These are phyloP conservation scores for Thunnus maccoyii DNA, from an alignment of 2,113 vertebrate genomes.

Conservation along the genomic window DNA sequence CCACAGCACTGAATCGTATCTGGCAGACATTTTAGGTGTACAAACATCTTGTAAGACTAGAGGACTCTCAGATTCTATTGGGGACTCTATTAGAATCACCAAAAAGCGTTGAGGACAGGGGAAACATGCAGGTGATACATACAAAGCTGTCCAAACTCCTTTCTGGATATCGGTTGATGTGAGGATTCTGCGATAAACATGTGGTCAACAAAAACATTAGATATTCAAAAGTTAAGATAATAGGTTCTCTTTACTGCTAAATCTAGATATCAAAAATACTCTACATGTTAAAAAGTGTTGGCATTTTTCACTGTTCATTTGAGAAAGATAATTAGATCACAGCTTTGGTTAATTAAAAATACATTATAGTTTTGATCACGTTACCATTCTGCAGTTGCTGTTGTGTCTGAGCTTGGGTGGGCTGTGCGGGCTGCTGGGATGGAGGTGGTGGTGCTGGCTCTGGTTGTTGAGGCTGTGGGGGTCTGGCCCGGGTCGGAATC, in stretches of 20 bases:
- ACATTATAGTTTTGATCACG: not conserved
- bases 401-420: constrained; percentile 83
- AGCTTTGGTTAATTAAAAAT: not conserved
- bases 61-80: constrained; percentile 44
- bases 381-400: constrained; percentile 96
- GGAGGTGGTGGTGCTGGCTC: constrained; percentile 89
- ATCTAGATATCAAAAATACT: not conserved
- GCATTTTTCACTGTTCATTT: not conserved
- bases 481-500: constrained; percentile 91
- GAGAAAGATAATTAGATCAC: not conserved
- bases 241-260: not conserved
- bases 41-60: constrained; percentile 19
- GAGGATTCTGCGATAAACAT: constrained; percentile 89
- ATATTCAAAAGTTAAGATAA: constrained; percentile 14
- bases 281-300: not conserved
- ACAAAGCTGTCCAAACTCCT: constrained; percentile 82
- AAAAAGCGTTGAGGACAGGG: constrained; percentile 43
- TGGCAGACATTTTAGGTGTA: constrained; percentile 35
- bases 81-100: constrained; percentile 63
- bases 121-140: constrained; percentile 76
- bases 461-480: constrained; percentile 87
- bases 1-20: constrained; percentile 47
- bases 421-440: constrained; percentile 80
- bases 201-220: constrained; percentile 64
- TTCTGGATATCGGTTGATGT: constrained; percentile 76